Percentiles rank a stretch among this genome's conserved stretches.
phyloP scores from a whole-genome alignment of 2,113 vertebrate genomes.

The Glaucidium brasilianum region DNA sequence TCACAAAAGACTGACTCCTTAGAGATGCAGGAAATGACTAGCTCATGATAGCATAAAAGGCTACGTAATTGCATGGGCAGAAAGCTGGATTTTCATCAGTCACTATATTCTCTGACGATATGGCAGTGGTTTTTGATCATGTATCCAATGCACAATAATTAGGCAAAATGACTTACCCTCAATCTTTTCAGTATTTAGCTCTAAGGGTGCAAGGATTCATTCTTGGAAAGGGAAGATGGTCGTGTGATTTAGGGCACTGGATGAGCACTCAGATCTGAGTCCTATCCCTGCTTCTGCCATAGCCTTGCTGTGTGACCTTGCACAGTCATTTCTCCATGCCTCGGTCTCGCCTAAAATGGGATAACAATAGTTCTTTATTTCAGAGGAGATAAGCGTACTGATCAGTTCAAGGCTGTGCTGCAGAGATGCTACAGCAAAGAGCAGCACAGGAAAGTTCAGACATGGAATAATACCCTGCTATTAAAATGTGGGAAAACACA shows the following conservation, averaged over 20 bases:
- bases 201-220: conserved; percentile 54
- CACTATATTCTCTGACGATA: not conserved
- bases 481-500: not conserved
- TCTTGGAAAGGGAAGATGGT: conserved; percentile 58
- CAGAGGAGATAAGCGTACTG: not conserved
- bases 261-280: conserved; percentile 64
- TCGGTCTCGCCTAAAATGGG: conserved; percentile 56
- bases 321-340: conserved; percentile 58
- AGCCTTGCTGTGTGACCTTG: conserved; percentile 63
- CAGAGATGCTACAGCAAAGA: conserved; percentile 9
- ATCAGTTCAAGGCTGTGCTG: not conserved
- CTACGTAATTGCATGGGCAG: not conserved
- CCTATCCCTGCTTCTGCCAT: conserved; percentile 52
- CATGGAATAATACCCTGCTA: not conserved
- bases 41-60: not conserved
- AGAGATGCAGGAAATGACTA: conserved; percentile 19
- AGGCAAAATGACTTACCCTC: conserved; percentile 54
- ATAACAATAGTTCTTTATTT: conserved; percentile 66
- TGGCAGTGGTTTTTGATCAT: not conserved
- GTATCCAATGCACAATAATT: not conserved
- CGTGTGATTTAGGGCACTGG: conserved; percentile 62
- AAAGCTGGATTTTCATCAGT: conserved; percentile 8
- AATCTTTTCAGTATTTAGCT: conserved; percentile 50
- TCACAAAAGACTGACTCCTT: not conserved
- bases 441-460: conserved; percentile 8